Evolutionary conservation across 2,797 vertebrate genomes (phyloP).

Genomic region (Morelia viridis): DNA sequence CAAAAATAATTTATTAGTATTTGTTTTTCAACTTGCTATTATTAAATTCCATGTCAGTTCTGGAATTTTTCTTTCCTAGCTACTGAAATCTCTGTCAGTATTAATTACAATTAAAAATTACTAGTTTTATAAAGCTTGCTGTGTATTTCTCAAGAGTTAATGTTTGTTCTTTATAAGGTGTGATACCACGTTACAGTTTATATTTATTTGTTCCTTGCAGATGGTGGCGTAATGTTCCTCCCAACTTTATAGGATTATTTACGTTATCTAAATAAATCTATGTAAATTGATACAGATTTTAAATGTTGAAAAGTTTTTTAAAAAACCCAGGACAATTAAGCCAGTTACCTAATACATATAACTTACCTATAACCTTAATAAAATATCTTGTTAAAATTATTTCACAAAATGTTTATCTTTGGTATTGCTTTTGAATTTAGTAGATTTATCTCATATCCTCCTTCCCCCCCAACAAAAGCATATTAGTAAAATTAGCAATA

Average conservation of each 20-base stretch:
- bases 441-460: background rate
- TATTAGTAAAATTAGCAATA: background rate
- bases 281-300: background rate
- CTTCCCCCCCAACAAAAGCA: too few species aligned
- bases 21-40: background rate
- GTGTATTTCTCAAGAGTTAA: background rate
- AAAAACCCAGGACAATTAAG: background rate
- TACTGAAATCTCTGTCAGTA: fast-evolving
- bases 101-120: background rate
- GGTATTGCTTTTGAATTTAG: background rate
- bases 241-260: slow-evolving; percentile 52
- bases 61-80: background rate
- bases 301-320: background rate
- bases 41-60: background rate
- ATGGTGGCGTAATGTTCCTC: slow-evolving; percentile 39
- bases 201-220: background rate
- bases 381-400: background rate
- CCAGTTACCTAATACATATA: background rate
- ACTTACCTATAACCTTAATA: background rate
- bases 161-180: background rate
- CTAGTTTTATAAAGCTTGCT: background rate
- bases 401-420: background rate
- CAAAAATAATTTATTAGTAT: background rate
- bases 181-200: background rate
- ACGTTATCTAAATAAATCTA: background rate